Evolutionary conservation across 2,888 invertebrate genomes (phyloP).

Genomic region (Lepidocyrtoides sp.): DNA sequence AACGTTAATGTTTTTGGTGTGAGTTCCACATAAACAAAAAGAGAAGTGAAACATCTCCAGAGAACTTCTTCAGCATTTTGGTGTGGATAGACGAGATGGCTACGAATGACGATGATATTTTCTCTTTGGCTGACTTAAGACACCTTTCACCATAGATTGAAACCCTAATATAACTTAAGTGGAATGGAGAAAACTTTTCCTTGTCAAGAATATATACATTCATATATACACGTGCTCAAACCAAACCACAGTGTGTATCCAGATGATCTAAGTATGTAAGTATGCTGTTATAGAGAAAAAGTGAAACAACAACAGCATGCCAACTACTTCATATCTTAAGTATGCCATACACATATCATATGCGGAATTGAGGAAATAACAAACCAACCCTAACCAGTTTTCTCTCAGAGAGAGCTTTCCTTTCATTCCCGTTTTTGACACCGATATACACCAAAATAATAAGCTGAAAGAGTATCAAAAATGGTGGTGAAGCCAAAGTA

Average conservation of each 20-base stretch:
- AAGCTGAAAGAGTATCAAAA: too few species aligned
- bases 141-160: constrained; percentile 76
- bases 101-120: constrained; percentile 82
- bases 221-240: neutral
- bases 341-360: constrained; percentile 69
- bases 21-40: neutral
- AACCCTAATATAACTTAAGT: constrained; percentile 74
- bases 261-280: too few species aligned
- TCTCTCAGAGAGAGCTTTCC: constrained; percentile 39
- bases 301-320: constrained; percentile 59
- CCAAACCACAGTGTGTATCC: neutral
- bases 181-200: constrained; percentile 40
- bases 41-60: constrained; percentile 55
- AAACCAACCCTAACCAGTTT: constrained; percentile 66
- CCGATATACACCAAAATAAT: too few species aligned
- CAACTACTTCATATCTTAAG: constrained; percentile 54
- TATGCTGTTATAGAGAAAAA: too few species aligned
- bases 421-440: constrained; percentile 67
- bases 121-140: constrained; percentile 79
- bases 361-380: constrained; percentile 58
- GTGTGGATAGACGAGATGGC: constrained; percentile 83
- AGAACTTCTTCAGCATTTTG: constrained; percentile 70
- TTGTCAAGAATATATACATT: constrained; percentile 4
- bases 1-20: neutral
- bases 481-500: constrained; percentile 15